A percentile compares a stretch with the other conserved stretches of the same genome.
Conservation (phyloP, 2,797 vertebrate genomes). For the Lepus oiostolus region DNA sequence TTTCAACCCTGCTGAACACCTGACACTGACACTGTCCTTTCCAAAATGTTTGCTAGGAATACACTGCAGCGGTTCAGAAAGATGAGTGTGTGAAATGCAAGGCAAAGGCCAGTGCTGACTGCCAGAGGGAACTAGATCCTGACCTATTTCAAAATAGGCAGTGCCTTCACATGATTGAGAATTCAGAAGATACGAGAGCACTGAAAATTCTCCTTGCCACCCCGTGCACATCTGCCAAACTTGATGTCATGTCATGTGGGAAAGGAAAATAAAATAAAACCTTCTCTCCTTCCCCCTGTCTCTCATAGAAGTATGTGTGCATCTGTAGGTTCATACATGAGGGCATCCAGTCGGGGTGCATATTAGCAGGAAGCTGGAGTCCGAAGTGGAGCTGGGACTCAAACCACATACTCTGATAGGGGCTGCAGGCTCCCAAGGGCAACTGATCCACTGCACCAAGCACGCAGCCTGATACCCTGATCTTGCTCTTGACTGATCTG, state of each 20-base stretch:
- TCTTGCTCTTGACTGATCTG: too few species aligned
- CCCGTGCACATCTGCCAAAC: fast-evolving
- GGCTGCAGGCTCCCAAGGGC: too few species aligned
- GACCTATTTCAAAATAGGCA: neutral
- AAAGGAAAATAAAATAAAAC: neutral
- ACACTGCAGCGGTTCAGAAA: neutral
- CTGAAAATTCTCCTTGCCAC: neutral
- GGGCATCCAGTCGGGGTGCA: too few species aligned
- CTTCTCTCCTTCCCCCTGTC: neutral
- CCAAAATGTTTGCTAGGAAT: neutral
- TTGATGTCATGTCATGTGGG: neutral
- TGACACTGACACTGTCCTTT: neutral
- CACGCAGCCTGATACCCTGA: too few species aligned
- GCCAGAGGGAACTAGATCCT: neutral
- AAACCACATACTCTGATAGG: too few species aligned
- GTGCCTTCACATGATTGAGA: neutral
- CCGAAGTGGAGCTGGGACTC: too few species aligned
- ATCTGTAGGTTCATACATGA: neutral
- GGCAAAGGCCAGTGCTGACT: neutral
- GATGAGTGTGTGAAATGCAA: neutral
- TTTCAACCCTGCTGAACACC: neutral
- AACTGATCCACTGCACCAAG: too few species aligned
- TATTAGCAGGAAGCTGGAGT: too few species aligned
- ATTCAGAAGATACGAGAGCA: neutral
- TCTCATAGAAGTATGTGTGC: neutral